Percentiles rank a stretch among this genome's conserved stretches.
Conservation (phyloP, 2,888 invertebrate genomes). For the Nezara viridula region DNA sequence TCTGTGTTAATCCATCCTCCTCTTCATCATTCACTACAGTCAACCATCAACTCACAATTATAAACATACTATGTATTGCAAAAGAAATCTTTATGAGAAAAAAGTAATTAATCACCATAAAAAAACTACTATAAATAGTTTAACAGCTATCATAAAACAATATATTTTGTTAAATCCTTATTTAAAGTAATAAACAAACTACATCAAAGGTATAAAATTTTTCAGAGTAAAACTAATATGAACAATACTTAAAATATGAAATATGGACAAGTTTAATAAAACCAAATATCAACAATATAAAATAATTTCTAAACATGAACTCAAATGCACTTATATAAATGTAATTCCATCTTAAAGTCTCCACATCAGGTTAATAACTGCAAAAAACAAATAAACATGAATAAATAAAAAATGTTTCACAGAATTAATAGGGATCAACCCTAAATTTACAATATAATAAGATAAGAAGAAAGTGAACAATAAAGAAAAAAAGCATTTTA, state of each 20-base stretch:
- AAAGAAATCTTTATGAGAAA: background rate
- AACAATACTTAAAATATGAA: slow-evolving; percentile 1
- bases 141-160: background rate
- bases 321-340: background rate
- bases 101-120: background rate
- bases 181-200: background rate
- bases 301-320: background rate
- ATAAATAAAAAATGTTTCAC: background rate
- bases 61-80: background rate
- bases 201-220: background rate
- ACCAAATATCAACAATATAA: background rate
- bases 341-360: background rate
- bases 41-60: too few relatives aligned
- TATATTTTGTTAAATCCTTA: too few relatives aligned
- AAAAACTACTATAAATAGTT: background rate
- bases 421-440: background rate
- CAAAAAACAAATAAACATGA: background rate
- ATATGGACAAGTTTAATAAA: background rate
- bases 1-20: too few relatives aligned
- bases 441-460: background rate
- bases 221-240: background rate
- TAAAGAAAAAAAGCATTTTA: too few relatives aligned
- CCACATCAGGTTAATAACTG: slow-evolving; percentile 15
- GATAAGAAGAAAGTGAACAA: too few relatives aligned
- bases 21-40: too few relatives aligned